These are phyloP conservation scores for Pachycephala philippinensis DNA, from an alignment of 2,113 vertebrate species.

Conservation along the genomic window DNA sequence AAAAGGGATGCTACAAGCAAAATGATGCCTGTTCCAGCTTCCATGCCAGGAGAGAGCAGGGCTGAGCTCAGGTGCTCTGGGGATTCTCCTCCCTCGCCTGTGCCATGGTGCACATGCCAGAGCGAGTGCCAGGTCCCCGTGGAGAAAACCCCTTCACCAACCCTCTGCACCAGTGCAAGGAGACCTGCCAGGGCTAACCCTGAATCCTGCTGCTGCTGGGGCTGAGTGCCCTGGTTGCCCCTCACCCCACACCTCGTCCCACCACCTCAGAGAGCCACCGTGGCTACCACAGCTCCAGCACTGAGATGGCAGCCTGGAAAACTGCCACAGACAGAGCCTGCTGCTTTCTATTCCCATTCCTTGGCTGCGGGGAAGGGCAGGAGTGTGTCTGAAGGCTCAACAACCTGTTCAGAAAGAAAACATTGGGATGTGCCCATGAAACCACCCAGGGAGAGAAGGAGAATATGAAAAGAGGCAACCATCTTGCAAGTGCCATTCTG, in stretches of 20 bases:
- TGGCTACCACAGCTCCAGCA: neutral
- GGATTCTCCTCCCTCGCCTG: neutral
- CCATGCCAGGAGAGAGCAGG: fast-evolving
- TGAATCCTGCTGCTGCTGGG: neutral
- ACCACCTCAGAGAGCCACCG: neutral
- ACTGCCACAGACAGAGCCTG: neutral
- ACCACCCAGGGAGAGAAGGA: neutral
- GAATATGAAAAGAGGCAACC: neutral
- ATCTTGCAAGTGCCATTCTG: neutral
- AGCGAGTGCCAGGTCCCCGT: neutral
- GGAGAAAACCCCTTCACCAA: neutral
- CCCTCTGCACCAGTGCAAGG: neutral
- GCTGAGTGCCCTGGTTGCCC: neutral
- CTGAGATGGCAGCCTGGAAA: neutral
- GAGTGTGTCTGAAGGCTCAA: neutral
- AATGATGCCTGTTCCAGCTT: neutral
- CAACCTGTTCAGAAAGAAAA: neutral
- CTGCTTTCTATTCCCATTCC: neutral
- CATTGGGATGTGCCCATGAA: neutral
- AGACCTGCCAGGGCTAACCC: neutral
- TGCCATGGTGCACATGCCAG: neutral
- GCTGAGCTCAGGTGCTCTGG: neutral
- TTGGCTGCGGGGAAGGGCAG: neutral
- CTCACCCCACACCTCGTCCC: fast-evolving
- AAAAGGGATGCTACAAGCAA: neutral